phyloP scores from a whole-genome alignment of 2,113 vertebrate genomes.

The Pycnonotus jocosus region DNA sequence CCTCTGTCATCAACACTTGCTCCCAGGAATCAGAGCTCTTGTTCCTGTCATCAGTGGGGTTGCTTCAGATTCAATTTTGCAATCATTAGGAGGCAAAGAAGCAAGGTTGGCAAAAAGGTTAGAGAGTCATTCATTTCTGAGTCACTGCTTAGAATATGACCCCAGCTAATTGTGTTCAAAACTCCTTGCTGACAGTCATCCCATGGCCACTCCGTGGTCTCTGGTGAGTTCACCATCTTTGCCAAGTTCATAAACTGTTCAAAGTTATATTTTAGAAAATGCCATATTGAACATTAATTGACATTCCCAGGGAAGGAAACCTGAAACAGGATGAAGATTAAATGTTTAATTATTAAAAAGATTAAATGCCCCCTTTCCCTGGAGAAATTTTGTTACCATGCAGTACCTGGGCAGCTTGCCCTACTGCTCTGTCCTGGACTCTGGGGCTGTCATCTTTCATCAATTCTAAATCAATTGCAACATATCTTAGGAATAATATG shows the following conservation, averaged over 20 bases:
- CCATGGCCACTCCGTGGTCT: neutral
- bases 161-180: neutral
- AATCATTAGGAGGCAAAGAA: neutral
- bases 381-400: neutral
- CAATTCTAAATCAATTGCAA: neutral
- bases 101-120: neutral
- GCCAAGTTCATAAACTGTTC: neutral
- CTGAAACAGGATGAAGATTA: neutral
- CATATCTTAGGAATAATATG: neutral
- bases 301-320: neutral
- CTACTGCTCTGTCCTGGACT: neutral
- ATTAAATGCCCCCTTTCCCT: neutral
- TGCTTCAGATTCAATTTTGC: neutral
- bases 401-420: neutral
- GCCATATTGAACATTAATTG: neutral
- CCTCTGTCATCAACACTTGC: neutral
- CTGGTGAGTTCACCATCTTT: rapidly evolving
- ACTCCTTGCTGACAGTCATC: neutral
- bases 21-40: neutral
- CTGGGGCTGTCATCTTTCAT: neutral
- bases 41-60: neutral
- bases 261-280: neutral
- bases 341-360: neutral
- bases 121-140: neutral
- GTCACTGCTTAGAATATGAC: neutral